A percentile compares a stretch with the other conserved stretches of the same genome.
Evolutionary conservation across 1,140 invertebrate species (phyloP).

Genomic region (Capitella teleta): DNA sequence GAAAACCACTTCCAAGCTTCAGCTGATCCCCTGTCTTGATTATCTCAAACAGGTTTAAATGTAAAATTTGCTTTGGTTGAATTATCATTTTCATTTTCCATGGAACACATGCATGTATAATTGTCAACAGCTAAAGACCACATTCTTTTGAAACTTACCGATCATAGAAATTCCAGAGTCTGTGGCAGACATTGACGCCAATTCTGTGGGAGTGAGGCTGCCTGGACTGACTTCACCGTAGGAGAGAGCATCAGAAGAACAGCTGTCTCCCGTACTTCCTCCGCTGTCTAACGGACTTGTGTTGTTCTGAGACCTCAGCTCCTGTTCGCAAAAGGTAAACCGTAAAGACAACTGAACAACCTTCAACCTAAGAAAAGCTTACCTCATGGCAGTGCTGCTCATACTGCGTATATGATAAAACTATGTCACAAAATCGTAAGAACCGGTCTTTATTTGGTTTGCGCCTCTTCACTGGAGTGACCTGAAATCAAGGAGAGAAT

Average conservation of each 20-base stretch:
- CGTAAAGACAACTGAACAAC: background rate
- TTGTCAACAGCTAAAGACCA: background rate
- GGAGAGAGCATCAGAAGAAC: constrained; percentile 23
- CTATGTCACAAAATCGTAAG: background rate
- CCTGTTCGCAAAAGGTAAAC: constrained; percentile 17
- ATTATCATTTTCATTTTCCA: background rate
- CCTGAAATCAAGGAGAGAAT: too few relatives aligned
- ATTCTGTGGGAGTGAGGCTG: background rate
- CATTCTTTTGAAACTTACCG: background rate
- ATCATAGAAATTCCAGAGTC: background rate
- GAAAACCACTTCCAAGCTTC: too few relatives aligned
- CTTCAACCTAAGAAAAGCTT: background rate
- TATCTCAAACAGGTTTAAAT: too few relatives aligned
- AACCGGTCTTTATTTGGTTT: background rate
- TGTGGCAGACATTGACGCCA: constrained; percentile 1
- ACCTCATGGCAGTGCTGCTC: background rate
- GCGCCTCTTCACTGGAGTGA: too few relatives aligned
- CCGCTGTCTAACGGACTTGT: constrained; percentile 35
- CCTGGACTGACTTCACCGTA: too few relatives aligned
- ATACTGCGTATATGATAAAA: background rate
- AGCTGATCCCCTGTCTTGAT: too few relatives aligned
- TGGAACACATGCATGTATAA: background rate
- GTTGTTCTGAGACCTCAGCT: constrained; percentile 27
- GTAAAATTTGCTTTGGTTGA: background rate
- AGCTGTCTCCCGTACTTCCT: constrained; percentile 32